A percentile compares a stretch with the other conserved stretches of the same genome.
Evolutionary conservation across 2,113 vertebrate species (phyloP).

Genomic region (Prochilodus magdalenae): DNA sequence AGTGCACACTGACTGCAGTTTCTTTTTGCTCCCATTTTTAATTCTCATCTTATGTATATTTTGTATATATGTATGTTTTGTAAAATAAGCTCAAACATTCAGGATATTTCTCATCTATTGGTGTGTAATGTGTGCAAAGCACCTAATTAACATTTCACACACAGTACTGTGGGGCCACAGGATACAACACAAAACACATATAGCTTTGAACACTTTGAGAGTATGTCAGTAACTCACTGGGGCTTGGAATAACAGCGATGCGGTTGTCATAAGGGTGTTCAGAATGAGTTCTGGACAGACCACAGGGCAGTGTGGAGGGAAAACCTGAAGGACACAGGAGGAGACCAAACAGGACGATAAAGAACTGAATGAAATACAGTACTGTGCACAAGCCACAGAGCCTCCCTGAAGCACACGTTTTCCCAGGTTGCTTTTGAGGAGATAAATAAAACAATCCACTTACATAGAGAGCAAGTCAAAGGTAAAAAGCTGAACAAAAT

Average conservation of each 20-base stretch:
- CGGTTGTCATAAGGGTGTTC: constrained; percentile 67
- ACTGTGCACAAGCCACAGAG: no score
- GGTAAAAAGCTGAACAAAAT: no score
- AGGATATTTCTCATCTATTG: background rate
- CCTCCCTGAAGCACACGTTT: no score
- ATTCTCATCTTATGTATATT: background rate
- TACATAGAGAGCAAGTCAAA: no score
- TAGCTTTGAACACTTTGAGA: no score
- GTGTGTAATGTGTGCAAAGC: background rate
- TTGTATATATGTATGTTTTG: background rate
- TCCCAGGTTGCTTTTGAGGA: no score
- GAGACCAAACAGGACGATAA: background rate
- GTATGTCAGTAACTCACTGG: constrained; percentile 50
- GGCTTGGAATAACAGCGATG: constrained; percentile 49
- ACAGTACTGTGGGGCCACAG: background rate
- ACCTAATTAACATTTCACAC: background rate
- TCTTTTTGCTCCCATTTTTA: background rate
- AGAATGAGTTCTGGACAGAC: constrained; percentile 40
- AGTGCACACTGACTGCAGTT: background rate
- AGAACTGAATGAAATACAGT: background rate
- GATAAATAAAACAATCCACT: no score
- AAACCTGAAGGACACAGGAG: constrained; percentile 16
- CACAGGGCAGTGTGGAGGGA: constrained; percentile 25
- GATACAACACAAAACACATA: no score
- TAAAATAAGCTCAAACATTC: no score